A percentile compares a stretch with the other conserved stretches of the same genome.
phyloP scores from a whole-genome alignment of 2,113 vertebrate species.

The Sinocyclocheilus rhinocerous region DNA sequence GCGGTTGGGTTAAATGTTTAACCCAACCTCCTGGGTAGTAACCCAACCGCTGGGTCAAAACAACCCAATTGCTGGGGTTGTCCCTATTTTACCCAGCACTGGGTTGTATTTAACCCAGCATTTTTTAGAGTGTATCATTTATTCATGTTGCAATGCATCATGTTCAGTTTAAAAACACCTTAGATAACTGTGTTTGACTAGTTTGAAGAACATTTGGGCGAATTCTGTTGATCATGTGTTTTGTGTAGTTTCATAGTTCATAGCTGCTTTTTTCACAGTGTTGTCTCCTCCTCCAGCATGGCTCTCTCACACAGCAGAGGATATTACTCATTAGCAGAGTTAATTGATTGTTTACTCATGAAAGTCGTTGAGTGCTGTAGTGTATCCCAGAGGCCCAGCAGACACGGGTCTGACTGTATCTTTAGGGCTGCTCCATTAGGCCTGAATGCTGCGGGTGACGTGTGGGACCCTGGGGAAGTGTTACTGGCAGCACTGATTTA shows the following conservation, averaged over 20 bases:
- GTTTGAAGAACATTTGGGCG: neutral
- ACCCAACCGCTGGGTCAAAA: too few species aligned
- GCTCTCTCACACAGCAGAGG: constrained; percentile 36
- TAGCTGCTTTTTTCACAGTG: too few species aligned
- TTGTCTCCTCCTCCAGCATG: constrained; percentile 8
- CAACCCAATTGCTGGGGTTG: too few species aligned
- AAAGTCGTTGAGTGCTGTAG: constrained; percentile 54
- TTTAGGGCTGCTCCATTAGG: constrained; percentile 85
- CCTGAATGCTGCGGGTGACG: constrained; percentile 87
- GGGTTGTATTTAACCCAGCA: too few species aligned
- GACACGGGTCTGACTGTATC: constrained; percentile 36
- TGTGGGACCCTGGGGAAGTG: constrained; percentile 86
- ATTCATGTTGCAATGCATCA: too few species aligned
- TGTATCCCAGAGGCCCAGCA: constrained; percentile 3
- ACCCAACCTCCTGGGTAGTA: too few species aligned
- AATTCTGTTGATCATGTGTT: neutral
- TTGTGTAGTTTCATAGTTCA: neutral
- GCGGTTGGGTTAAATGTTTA: too few species aligned
- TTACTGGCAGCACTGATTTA: constrained; percentile 91
- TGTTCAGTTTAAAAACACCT: too few species aligned
- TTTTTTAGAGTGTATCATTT: too few species aligned
- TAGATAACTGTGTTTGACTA: neutral
- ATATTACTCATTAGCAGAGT: constrained; percentile 67
- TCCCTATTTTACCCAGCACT: too few species aligned
- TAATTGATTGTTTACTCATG: constrained; percentile 72